Evolutionary conservation across 2,113 vertebrate species (phyloP).

Genomic region (Erythrolamprus reginae): DNA sequence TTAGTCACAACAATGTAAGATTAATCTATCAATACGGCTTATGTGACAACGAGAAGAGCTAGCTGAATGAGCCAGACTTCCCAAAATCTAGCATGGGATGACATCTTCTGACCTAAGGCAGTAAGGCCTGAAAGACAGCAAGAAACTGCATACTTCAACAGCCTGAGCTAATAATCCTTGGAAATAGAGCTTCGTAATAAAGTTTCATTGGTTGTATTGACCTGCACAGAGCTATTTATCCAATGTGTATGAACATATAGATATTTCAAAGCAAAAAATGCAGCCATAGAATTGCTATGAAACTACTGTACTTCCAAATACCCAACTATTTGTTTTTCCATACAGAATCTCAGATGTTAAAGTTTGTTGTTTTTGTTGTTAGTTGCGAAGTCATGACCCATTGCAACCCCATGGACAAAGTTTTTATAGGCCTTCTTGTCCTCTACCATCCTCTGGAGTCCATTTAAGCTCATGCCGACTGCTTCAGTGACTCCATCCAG

Average conservation of each 20-base stretch:
- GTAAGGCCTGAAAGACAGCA: background rate
- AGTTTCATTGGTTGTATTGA: background rate
- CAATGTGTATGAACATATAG: background rate
- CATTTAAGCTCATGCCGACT: too few species aligned
- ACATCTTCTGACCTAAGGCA: background rate
- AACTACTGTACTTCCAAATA: background rate
- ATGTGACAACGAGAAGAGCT: slow-evolving; percentile 55
- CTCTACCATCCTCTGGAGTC: too few species aligned
- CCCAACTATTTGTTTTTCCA: background rate
- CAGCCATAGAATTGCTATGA: background rate
- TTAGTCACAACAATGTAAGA: slow-evolving; percentile 69
- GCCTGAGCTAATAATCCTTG: background rate
- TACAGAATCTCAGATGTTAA: background rate
- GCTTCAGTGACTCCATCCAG: too few species aligned
- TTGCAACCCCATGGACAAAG: too few species aligned
- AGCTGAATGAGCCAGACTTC: slow-evolving; percentile 54
- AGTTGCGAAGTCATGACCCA: too few species aligned
- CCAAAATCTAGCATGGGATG: slow-evolving; percentile 40
- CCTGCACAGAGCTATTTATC: background rate
- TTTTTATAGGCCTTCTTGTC: too few species aligned
- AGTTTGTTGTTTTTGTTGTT: too few species aligned
- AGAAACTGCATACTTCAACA: fast-evolving
- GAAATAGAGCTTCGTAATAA: background rate
- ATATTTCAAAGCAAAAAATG: background rate
- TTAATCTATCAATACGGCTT: slow-evolving; percentile 74